Conservation (phyloP, 2,113 vertebrate genomes). For the Grantiella picta region DNA sequence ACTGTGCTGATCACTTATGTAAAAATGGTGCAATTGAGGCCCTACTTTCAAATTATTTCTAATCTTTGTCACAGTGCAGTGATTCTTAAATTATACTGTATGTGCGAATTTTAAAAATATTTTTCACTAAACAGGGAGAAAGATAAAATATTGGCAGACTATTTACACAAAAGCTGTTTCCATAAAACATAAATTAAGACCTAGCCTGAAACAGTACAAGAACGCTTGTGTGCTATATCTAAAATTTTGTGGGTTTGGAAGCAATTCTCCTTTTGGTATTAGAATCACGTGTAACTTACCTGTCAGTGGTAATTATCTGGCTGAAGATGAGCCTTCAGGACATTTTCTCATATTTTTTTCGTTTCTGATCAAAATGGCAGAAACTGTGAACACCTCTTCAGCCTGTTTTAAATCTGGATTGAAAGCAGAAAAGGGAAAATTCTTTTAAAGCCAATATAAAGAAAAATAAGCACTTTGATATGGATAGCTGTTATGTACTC, state of each 20-base stretch:
- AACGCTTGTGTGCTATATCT: not conserved
- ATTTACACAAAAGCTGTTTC: not conserved
- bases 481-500: not conserved
- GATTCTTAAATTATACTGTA: not conserved
- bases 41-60: not conserved
- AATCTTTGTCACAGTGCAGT: not conserved
- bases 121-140: not conserved
- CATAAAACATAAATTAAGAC: not conserved
- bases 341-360: not conserved
- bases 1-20: not conserved
- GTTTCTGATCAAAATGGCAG: not conserved
- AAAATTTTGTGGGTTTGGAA: not conserved
- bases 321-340: not conserved
- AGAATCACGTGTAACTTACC: not conserved
- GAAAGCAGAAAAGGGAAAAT: not conserved
- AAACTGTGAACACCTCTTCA: not conserved
- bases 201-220: not conserved
- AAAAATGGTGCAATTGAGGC: not conserved
- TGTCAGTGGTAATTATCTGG: not conserved
- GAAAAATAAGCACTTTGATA: not conserved
- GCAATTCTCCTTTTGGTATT: not conserved
- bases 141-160: not conserved
- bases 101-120: not conserved
- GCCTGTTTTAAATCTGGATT: not conserved
- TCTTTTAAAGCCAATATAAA: not conserved